phyloP scores from a whole-genome alignment of 2,888 invertebrate genomes.

The Lycophotia porphyrea region DNA sequence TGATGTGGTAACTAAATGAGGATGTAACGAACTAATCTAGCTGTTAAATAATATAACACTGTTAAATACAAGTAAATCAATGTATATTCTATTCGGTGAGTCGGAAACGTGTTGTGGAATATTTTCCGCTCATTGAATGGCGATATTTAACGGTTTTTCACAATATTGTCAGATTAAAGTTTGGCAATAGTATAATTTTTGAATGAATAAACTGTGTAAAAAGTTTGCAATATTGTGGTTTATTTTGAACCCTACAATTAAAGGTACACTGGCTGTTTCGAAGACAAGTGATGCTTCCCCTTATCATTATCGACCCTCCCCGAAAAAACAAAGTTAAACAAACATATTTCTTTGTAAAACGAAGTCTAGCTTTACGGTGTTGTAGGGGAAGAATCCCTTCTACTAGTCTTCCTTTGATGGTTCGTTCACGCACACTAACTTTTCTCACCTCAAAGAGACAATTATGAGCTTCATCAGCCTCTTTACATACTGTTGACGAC shows the following conservation, averaged over 20 bases:
- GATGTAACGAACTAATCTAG: slow-evolving; percentile 76
- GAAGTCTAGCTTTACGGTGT: not conserved
- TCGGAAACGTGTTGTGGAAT: slow-evolving; percentile 58
- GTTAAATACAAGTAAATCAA: slow-evolving; percentile 74
- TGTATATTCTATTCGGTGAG: slow-evolving; percentile 72
- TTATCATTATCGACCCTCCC: not conserved
- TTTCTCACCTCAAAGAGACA: not conserved
- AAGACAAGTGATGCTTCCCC: not conserved
- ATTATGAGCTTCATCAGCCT: not conserved
- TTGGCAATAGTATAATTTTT: slow-evolving; percentile 83
- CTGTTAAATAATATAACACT: slow-evolving; percentile 72
- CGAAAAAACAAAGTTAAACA: not conserved
- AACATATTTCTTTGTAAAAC: no score
- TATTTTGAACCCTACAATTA: slow-evolving; percentile 55
- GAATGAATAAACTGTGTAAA: slow-evolving; percentile 83
- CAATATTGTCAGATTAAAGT: slow-evolving; percentile 79
- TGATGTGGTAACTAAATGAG: slow-evolving; percentile 66
- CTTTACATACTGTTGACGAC: not conserved
- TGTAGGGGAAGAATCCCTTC: not conserved
- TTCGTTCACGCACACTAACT: not conserved
- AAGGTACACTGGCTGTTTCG: not conserved
- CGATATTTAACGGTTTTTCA: slow-evolving; percentile 78
- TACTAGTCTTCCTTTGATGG: not conserved
- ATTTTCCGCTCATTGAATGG: slow-evolving; percentile 73
- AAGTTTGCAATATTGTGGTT: slow-evolving; percentile 73